Evolutionary conservation across 2,888 invertebrate genomes (phyloP).

Genomic region (Melanostoma scalare): DNA sequence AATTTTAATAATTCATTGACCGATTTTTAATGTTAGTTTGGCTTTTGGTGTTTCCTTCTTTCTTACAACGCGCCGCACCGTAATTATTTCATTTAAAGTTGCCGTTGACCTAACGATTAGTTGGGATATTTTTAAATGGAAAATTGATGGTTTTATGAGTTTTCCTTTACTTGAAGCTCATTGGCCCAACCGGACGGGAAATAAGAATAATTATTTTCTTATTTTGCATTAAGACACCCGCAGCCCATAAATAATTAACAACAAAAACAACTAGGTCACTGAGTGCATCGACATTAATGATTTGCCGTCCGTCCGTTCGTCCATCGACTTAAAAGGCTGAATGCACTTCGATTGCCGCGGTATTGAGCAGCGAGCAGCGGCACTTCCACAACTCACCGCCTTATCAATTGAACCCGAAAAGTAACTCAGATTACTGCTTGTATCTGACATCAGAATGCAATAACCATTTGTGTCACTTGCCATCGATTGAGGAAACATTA

Average conservation of each 20-base stretch:
- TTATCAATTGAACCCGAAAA: constrained; percentile 32
- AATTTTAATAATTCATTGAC: constrained; percentile 70
- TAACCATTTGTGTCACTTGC: constrained; percentile 70
- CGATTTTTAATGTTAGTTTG: constrained; percentile 44
- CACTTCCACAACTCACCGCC: constrained; percentile 20
- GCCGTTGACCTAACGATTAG: constrained; percentile 35
- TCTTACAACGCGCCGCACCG: constrained; percentile 14
- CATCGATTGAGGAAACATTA: constrained; percentile 32
- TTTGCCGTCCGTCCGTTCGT: not conserved
- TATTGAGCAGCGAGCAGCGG: not conserved
- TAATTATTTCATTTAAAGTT: constrained; percentile 43
- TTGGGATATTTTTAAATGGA: constrained; percentile 30
- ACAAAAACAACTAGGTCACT: constrained; percentile 16
- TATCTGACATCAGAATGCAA: constrained; percentile 69
- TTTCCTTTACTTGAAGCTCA: constrained; percentile 2
- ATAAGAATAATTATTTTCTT: constrained; percentile 5
- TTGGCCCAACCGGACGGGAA: not conserved
- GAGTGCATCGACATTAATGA: constrained; percentile 18
- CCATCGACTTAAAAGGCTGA: constrained; percentile 6
- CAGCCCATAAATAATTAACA: constrained; percentile 15
- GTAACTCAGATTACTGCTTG: constrained; percentile 49
- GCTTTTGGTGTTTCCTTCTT: constrained; percentile 10
- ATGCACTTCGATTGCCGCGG: constrained; percentile 13
- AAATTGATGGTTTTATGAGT: constrained; percentile 39
- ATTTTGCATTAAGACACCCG: constrained; percentile 12